Evolutionary conservation across 2,113 vertebrate genomes (phyloP).

Genomic region (Plecturocebus donacophilus): DNA sequence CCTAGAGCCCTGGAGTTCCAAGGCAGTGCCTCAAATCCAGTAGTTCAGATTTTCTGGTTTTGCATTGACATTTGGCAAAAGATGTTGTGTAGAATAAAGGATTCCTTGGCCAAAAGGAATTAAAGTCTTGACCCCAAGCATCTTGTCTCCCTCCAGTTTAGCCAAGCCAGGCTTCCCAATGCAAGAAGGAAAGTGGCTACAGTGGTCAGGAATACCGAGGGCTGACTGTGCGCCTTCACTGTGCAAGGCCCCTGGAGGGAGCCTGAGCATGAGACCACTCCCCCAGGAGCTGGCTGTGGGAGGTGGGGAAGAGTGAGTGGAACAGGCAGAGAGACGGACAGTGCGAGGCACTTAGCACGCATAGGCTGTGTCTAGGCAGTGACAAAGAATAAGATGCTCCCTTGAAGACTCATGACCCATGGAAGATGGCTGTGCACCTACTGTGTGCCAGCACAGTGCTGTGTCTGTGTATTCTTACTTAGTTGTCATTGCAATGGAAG

Average conservation of each 20-base stretch:
- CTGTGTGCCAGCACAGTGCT: background rate
- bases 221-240: background rate
- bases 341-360: accelerated
- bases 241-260: background rate
- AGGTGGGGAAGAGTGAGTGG: accelerated
- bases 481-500: background rate
- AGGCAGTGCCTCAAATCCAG: background rate
- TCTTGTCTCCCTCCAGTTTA: background rate
- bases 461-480: accelerated
- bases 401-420: background rate
- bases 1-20: background rate
- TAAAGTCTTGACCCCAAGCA: background rate
- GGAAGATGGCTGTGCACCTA: background rate
- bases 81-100: background rate
- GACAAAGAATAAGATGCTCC: background rate
- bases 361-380: accelerated
- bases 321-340: background rate
- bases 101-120: background rate
- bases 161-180: background rate
- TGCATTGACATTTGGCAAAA: background rate
- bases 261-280: background rate
- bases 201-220: accelerated
- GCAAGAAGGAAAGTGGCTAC: background rate
- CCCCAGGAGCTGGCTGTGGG: accelerated
- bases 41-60: background rate